A percentile compares a stretch with the other conserved stretches of the same genome.
These are phyloP conservation scores for Crossocerus cetratus DNA, from an alignment of 2,888 invertebrate genomes.

Conservation along the genomic window DNA sequence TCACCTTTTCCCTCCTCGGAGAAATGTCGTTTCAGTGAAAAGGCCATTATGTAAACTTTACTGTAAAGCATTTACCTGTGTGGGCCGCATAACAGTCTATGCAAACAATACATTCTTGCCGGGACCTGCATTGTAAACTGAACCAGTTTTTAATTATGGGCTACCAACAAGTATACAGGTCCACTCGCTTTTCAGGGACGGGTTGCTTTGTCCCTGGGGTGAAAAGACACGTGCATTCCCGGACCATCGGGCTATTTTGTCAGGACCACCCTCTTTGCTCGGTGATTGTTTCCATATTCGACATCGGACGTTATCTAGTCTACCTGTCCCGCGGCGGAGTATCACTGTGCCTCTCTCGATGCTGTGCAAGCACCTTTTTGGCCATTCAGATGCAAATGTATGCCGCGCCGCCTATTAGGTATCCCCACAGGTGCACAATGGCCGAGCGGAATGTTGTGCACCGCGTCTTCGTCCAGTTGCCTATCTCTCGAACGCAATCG, in stretches of 20 bases:
- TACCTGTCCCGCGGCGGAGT: slow-evolving; percentile 23
- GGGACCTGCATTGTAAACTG: slow-evolving; percentile 33
- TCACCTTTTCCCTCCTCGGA: slow-evolving; percentile 3
- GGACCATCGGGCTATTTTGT: slow-evolving; percentile 32
- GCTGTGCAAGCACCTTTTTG: slow-evolving; percentile 52
- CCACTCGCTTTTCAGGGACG: slow-evolving; percentile 10
- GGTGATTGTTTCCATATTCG: slow-evolving; percentile 45
- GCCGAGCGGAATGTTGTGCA: slow-evolving; percentile 17
- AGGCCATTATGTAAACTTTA: slow-evolving; percentile 44
- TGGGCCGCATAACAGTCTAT: not conserved
- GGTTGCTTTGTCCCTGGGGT: slow-evolving; percentile 35
- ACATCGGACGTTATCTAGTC: slow-evolving; percentile 41
- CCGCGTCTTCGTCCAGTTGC: slow-evolving; percentile 12
- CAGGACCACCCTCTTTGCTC: slow-evolving; percentile 22
- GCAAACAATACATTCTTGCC: slow-evolving; percentile 21
- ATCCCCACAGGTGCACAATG: slow-evolving; percentile 43
- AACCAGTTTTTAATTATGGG: slow-evolving; percentile 48
- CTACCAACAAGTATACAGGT: slow-evolving; percentile 14
- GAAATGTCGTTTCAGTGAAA: slow-evolving; percentile 39
- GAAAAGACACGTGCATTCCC: slow-evolving; percentile 45
- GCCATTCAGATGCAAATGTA: slow-evolving; percentile 70
- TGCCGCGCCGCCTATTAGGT: slow-evolving; percentile 61
- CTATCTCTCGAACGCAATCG: slow-evolving; percentile 10
- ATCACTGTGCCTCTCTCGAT: slow-evolving; percentile 42
- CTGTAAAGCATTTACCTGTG: too few relatives aligned